Conservation (phyloP, 2,113 vertebrate species). For the Anarhynchus alexandrinus region DNA sequence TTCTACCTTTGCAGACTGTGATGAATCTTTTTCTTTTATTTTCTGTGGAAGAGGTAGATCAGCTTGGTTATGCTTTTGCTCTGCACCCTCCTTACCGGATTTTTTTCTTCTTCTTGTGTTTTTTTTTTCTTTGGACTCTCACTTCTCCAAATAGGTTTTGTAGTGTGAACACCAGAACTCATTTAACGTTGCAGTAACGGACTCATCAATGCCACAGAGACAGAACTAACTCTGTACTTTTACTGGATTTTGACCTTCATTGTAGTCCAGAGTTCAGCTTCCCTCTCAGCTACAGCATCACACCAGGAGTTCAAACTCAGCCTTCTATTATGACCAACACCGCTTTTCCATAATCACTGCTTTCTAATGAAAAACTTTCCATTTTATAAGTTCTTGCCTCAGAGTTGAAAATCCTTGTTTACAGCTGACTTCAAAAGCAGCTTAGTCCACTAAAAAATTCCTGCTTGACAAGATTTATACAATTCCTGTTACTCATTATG, state of each 20-base stretch:
- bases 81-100: neutral
- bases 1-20: neutral
- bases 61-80: neutral
- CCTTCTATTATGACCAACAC: neutral
- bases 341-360: neutral
- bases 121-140: neutral
- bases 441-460: neutral
- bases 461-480: neutral
- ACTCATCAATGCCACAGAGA: neutral
- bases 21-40: neutral
- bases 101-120: neutral
- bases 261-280: neutral
- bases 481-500: neutral
- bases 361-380: constrained; percentile 2
- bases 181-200: neutral
- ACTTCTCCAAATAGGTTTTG: neutral
- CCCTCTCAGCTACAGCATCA: neutral
- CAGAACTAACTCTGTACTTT: neutral
- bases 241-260: neutral
- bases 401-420: constrained; percentile 26
- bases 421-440: constrained; percentile 12
- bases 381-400: constrained; percentile 6
- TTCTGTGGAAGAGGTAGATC: neutral
- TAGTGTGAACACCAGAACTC: neutral
- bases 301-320: neutral